phyloP scores from a whole-genome alignment of 2,888 invertebrate species.

The Pecten maximus region DNA sequence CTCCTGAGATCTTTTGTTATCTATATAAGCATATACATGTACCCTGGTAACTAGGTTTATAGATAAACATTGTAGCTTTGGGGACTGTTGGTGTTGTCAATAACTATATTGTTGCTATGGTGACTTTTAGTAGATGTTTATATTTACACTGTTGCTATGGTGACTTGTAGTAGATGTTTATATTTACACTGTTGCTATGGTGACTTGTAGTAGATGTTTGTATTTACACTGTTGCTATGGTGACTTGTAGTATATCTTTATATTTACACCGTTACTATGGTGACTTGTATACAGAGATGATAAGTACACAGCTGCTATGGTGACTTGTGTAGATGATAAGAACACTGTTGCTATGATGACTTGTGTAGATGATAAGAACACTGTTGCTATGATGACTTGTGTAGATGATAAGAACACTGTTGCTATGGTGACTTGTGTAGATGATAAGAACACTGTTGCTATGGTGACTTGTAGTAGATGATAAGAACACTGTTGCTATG shows the following conservation, averaged over 20 bases:
- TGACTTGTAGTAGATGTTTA: not conserved
- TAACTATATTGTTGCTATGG: not conserved
- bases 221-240: not conserved
- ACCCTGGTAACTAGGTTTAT: no score
- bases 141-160: not conserved
- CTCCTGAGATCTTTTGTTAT: no score
- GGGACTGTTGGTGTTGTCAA: not conserved
- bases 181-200: not conserved
- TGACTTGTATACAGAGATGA: not conserved
- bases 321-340: not conserved
- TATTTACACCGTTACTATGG: not conserved
- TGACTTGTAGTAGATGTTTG: not conserved
- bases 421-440: not conserved
- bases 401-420: not conserved
- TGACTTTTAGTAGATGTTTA: not conserved
- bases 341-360: not conserved
- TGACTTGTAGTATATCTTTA: not conserved
- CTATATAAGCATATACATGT: no score
- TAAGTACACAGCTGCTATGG: not conserved
- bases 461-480: not conserved
- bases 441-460: constrained; percentile 14
- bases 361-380: not conserved
- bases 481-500: not conserved
- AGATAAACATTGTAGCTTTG: not conserved
- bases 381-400: not conserved